Base-by-base conservation (phyloP, 2,888 invertebrate genomes). In the Hypercompe scribonia region DNA sequence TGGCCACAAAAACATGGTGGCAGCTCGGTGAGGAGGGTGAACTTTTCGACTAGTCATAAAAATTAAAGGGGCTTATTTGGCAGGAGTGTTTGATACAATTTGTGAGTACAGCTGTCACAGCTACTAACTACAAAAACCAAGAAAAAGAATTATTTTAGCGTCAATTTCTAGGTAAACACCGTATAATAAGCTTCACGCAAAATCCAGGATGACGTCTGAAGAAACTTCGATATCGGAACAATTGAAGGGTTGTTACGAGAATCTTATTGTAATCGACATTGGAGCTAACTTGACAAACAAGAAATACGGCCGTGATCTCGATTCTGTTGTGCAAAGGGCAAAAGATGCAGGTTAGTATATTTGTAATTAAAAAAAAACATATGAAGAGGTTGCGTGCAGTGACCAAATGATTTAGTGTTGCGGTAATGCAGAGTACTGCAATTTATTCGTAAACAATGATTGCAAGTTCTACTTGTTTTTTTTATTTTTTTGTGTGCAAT, bases 251-350 rank as follows among this genome's bases (percentile, higher is more conserved):
- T 98, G 98, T 92, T 98, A 98, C 91, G 98, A 98, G 93, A 98
- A 98, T 95, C 97, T 99, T 92, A 98, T 99, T 93, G 97, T 99
- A 87, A 97, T 99, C 82, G 99, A 99, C 94, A 97, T 98, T 82
- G 99, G 99, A 86, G 98, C 99, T 76, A 99, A 99, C 97, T 96
- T 99, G 88, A 99, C 98, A 39, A 99, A 99, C 94, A 98, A 98
- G 94, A 99, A 99, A 94, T 99, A 98, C 93, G 97, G 97, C 91
- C 97, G 98, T 92, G 99, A 99, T 96, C 96, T 99, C 90, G 99
- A 99, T 95, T 97, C 98, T 76, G 99, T 99, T 15, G 96, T 99
- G 79, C 98, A 98, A 95, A 96, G 99, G 95, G 98, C 99, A 82
- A 98, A 98, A 96, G 98, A 99, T 96, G 97, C 99, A 93, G 99